These are phyloP conservation scores for Branchinecta lynchi DNA, from an alignment of 1,140 invertebrate genomes.

Conservation along the genomic window DNA sequence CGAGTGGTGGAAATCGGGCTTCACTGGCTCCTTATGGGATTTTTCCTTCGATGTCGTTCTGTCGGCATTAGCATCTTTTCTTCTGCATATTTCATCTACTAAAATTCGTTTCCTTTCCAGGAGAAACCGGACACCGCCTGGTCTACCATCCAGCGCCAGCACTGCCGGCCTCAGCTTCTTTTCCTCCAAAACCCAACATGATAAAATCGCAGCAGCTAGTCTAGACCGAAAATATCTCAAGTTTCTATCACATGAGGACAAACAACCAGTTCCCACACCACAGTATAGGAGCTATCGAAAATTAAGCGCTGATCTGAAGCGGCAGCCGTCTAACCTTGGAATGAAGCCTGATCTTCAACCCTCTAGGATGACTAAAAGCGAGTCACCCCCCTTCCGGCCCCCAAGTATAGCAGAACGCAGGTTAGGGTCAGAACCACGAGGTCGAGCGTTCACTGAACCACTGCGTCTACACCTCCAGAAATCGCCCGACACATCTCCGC, in stretches of 20 bases:
- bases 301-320: conserved; percentile 27
- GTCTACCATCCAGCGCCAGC: neutral
- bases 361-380: neutral
- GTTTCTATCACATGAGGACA: conserved; percentile 40
- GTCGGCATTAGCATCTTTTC: too few species aligned
- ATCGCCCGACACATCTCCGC: neutral
- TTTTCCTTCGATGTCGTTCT: too few species aligned
- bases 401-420: conserved; percentile 5
- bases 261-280: conserved; percentile 52
- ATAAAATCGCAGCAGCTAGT: conserved; percentile 30
- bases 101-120: neutral
- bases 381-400: neutral
- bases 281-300: conserved; percentile 55
- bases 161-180: neutral
- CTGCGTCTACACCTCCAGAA: neutral
- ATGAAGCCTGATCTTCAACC: conserved; percentile 11
- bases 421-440: neutral
- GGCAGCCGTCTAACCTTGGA: neutral
- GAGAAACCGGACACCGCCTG: neutral
- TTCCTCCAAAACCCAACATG: neutral
- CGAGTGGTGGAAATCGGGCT: too few species aligned
- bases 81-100: too few species aligned
- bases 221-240: conserved; percentile 53
- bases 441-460: neutral
- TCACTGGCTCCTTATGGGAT: too few species aligned